Evolutionary conservation across 2,113 vertebrate genomes (phyloP).

Genomic region (Paradoxurus hermaphroditus): DNA sequence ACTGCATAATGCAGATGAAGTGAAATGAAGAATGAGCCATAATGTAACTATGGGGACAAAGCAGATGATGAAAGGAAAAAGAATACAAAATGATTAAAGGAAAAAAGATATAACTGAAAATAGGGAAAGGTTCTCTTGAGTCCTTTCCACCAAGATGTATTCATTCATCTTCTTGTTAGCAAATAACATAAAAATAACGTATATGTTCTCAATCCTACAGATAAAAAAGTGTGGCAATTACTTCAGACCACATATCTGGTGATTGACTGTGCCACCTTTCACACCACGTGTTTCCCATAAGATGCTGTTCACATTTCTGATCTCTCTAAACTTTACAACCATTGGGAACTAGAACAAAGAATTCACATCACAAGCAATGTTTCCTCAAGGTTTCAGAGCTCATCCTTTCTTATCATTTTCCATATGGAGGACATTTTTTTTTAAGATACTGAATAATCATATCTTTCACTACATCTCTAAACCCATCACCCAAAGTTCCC

Average conservation of each 20-base stretch:
- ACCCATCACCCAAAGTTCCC: neutral
- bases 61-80: constrained; percentile 45
- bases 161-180: constrained; percentile 2
- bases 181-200: no score
- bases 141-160: neutral
- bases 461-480: constrained; percentile 20
- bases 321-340: constrained; percentile 22
- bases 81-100: constrained; percentile 51
- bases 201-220: neutral
- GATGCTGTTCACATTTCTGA: neutral
- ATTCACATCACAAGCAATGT: neutral
- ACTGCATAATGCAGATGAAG: constrained; percentile 8
- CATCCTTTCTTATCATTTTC: neutral
- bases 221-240: neutral
- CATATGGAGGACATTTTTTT: neutral
- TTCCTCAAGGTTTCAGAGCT: constrained; percentile 1
- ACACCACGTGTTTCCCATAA: neutral
- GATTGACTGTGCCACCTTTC: neutral
- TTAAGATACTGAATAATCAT: neutral
- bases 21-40: constrained; percentile 29
- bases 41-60: constrained; percentile 14
- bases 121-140: neutral
- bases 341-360: constrained; percentile 3
- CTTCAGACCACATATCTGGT: neutral
- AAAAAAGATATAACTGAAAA: constrained; percentile 10